Percentiles rank a stretch among this genome's conserved stretches.
Conservation (phyloP, 2,113 vertebrate species). For the Bos javanicus region DNA sequence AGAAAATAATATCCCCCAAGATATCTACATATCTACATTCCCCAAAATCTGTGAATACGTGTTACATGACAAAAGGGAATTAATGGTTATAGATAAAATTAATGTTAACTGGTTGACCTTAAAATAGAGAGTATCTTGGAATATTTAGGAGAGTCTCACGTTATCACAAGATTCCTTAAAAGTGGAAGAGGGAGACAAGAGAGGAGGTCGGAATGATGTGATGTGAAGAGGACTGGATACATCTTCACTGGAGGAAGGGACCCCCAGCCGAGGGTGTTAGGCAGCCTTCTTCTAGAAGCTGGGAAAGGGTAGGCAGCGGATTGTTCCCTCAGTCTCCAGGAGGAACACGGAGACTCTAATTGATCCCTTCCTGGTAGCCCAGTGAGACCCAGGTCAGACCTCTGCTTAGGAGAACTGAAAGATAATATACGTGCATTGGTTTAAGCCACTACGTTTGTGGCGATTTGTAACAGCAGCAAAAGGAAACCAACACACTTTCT, state of each 20-base stretch:
- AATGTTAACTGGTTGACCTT: not conserved
- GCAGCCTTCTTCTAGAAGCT: not conserved
- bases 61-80: not conserved
- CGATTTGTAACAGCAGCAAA: not conserved
- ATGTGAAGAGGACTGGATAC: not conserved
- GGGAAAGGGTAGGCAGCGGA: not conserved
- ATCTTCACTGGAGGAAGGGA: not conserved
- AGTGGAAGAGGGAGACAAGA: not conserved
- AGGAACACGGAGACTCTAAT: not conserved
- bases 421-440: not conserved
- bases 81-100: not conserved
- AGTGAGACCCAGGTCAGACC: not conserved
- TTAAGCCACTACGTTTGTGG: not conserved
- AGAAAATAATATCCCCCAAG: not conserved
- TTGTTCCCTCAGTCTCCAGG: not conserved
- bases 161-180: not conserved
- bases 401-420: not conserved
- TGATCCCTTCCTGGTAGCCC: not conserved
- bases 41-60: not conserved
- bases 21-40: not conserved
- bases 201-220: not conserved
- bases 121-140: not conserved
- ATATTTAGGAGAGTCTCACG: not conserved
- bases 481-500: not conserved
- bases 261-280: not conserved